phyloP scores from a whole-genome alignment of 2,888 invertebrate species.

The Malachius bipustulatus region DNA sequence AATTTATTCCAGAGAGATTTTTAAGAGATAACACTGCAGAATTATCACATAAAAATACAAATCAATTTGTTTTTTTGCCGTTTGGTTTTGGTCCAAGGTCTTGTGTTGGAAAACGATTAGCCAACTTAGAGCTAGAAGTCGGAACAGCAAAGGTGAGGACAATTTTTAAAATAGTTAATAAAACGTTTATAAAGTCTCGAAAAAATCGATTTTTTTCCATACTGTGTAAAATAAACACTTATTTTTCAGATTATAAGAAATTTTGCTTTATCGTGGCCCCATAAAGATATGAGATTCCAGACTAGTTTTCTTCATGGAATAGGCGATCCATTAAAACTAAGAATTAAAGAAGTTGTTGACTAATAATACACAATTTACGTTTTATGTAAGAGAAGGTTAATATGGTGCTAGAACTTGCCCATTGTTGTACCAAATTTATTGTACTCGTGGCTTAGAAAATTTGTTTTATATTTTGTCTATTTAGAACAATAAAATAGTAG shows the following conservation, averaged over 20 bases:
- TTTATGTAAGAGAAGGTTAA: no score
- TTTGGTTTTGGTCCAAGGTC: conserved; percentile 58
- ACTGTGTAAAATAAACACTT: neutral
- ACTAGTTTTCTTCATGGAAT: conserved; percentile 13
- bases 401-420: no score
- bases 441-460: no score
- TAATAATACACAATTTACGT: no score
- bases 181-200: no score
- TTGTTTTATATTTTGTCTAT: no score
- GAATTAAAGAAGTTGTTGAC: conserved; percentile 9
- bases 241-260: conserved; percentile 11
- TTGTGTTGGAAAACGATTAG: conserved; percentile 59
- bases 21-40: conserved; percentile 20
- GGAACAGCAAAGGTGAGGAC: conserved; percentile 23
- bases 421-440: no score
- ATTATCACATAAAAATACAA: conserved; percentile 25
- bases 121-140: conserved; percentile 45
- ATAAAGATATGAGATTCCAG: conserved; percentile 12
- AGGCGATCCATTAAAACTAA: conserved; percentile 11
- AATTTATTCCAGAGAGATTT: conserved; percentile 30
- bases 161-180: no score
- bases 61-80: conserved; percentile 51
- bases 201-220: no score
- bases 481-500: no score
- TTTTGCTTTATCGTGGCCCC: conserved; percentile 10